Conservation (phyloP, 2,888 invertebrate genomes). For the Hymenopus coronatus region DNA sequence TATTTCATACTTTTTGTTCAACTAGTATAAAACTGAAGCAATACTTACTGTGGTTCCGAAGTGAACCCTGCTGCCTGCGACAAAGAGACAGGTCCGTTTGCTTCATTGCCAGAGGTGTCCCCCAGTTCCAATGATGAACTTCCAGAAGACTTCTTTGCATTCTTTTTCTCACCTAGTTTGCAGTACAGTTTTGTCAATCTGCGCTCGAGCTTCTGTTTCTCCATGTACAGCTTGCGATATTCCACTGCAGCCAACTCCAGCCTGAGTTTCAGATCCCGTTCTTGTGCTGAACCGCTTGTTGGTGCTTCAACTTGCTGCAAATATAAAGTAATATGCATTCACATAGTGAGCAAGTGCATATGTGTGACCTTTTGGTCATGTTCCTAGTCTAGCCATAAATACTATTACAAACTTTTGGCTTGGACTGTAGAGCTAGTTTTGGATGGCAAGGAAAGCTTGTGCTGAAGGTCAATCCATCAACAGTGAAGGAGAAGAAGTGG, state of each 20-base stretch:
- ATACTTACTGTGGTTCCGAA: background rate
- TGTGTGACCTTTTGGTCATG: too few relatives aligned
- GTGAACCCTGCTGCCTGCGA: background rate
- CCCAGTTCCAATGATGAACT: background rate
- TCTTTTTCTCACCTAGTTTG: background rate
- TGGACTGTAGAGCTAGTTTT: too few relatives aligned
- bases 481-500: background rate
- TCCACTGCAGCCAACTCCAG: constrained; percentile 33
- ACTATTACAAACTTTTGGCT: too few relatives aligned
- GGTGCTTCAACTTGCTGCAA: background rate
- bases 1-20: too few relatives aligned
- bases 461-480: too few relatives aligned
- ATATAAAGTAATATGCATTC: background rate
- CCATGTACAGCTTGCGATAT: constrained; percentile 33
- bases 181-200: constrained; percentile 27
- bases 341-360: too few relatives aligned
- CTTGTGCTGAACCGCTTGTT: constrained; percentile 2
- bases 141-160: background rate
- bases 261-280: constrained; percentile 27
- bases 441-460: background rate
- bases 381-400: too few relatives aligned
- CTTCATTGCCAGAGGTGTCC: background rate
- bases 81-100: background rate
- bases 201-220: constrained; percentile 30
- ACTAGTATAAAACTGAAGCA: too few relatives aligned